Conservation (phyloP, 1,140 invertebrate genomes). For the Drosophila lowei region DNA sequence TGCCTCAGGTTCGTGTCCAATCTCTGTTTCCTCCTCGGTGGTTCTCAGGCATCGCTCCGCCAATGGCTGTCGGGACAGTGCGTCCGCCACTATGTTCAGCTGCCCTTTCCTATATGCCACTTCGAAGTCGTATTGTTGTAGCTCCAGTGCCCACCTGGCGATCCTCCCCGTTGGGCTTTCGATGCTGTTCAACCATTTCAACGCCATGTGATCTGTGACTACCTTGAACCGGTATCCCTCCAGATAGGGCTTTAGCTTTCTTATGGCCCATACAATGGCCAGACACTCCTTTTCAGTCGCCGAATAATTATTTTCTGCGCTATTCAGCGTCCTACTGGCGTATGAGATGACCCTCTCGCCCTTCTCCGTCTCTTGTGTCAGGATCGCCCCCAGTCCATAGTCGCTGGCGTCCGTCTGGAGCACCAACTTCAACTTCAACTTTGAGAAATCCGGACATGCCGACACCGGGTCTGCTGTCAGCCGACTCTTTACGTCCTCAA, state of each 20-base stretch:
- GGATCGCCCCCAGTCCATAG: slow-evolving; percentile 51
- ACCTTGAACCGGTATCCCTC: slow-evolving; percentile 10
- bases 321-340: slow-evolving; percentile 78
- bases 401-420: slow-evolving; percentile 60
- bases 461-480: slow-evolving; percentile 5
- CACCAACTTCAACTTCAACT: neutral
- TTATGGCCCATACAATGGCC: slow-evolving; percentile 77
- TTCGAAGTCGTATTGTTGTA: slow-evolving; percentile 2
- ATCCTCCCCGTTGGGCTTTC: neutral
- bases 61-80: no score
- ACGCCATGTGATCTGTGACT: slow-evolving; percentile 9
- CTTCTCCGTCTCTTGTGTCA: slow-evolving; percentile 41
- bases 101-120: neutral
- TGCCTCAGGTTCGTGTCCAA: no score
- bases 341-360: slow-evolving; percentile 72
- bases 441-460: slow-evolving; percentile 14
- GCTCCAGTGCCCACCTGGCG: neutral
- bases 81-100: neutral
- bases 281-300: slow-evolving; percentile 83
- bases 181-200: slow-evolving; percentile 9
- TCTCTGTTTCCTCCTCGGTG: no score
- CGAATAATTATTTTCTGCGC: slow-evolving; percentile 82
- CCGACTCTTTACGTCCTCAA: slow-evolving; percentile 1
- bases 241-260: slow-evolving; percentile 1
- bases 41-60: no score